phyloP scores from a whole-genome alignment of 2,797 vertebrate genomes.

The Petrocephalus sullivani region DNA sequence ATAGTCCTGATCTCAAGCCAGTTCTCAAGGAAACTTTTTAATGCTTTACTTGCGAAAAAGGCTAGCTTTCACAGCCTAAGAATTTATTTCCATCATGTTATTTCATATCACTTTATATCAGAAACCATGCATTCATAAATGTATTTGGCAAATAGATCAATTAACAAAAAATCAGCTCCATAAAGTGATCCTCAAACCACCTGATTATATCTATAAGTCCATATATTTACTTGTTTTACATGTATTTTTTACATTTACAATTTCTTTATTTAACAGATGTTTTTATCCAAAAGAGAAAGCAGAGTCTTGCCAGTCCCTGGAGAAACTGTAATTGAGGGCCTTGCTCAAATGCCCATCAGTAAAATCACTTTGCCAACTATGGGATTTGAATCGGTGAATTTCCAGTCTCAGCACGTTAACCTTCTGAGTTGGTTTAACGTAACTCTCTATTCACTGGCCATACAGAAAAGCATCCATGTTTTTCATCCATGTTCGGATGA shows the following conservation, averaged over 20 bases:
- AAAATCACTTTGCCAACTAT: background rate
- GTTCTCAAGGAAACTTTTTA: conserved; percentile 5
- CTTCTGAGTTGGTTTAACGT: background rate
- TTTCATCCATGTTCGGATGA: background rate
- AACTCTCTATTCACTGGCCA: background rate
- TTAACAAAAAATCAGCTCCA: background rate
- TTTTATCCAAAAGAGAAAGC: background rate
- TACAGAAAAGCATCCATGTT: background rate
- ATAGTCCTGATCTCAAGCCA: background rate
- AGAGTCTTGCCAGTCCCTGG: background rate
- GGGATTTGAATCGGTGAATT: background rate
- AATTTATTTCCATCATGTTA: background rate
- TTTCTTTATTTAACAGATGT: background rate
- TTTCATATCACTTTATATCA: background rate
- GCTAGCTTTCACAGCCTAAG: background rate
- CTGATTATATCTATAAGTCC: background rate
- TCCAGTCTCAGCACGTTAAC: background rate
- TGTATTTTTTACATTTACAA: background rate
- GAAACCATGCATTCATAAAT: background rate
- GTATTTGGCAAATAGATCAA: background rate
- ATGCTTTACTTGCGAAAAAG: background rate
- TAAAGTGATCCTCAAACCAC: background rate
- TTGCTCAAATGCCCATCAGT: background rate
- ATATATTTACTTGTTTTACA: background rate
- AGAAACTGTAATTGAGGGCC: background rate